These are phyloP conservation scores for Aporrectodea caliginosa DNA, from an alignment of 1,140 invertebrate genomes.

Conservation along the genomic window DNA sequence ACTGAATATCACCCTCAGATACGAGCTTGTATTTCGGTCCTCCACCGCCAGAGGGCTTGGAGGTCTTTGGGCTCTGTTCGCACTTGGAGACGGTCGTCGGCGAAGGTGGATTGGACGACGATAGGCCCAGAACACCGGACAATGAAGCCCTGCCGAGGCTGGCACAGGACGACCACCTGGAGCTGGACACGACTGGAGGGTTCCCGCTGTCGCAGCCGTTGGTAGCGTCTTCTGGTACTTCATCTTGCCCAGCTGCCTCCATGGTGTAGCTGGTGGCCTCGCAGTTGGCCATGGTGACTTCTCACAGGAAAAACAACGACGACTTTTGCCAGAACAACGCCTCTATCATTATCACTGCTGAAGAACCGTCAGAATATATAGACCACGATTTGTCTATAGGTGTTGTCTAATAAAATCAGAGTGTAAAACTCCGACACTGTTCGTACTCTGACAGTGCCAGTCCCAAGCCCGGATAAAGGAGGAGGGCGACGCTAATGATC, in stretches of 20 bases:
- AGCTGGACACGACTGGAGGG: not conserved
- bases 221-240: not conserved
- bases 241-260: not conserved
- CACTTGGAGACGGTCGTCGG: not conserved
- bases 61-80: not conserved
- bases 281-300: no score
- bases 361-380: no score
- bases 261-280: no score
- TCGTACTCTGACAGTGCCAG: no score
- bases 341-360: no score
- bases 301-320: no score
- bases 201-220: not conserved
- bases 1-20: slow-evolving; percentile 70
- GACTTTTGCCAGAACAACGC: no score
- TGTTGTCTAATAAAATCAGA: no score
- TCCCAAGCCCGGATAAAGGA: no score
- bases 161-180: not conserved
- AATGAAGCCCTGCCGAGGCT: not conserved
- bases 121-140: not conserved
- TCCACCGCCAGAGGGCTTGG: not conserved
- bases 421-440: no score
- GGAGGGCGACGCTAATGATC: no score
- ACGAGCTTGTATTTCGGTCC: slow-evolving; percentile 65
- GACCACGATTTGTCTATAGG: no score
- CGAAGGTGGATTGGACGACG: not conserved